These are phyloP conservation scores for Carcina quercana DNA, from an alignment of 2,888 invertebrate species.

Conservation along the genomic window DNA sequence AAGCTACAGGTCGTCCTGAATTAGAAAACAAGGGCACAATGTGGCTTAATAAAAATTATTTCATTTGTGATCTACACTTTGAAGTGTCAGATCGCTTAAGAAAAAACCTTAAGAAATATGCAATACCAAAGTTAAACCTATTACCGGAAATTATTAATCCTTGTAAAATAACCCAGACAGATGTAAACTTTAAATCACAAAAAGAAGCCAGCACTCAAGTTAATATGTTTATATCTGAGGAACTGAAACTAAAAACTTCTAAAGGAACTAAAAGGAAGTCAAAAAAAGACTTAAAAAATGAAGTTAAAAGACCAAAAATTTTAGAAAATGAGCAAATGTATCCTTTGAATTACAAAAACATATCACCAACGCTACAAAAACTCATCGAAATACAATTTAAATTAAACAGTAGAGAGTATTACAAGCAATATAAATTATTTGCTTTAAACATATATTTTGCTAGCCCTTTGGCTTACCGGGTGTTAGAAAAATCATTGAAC, in stretches of 20 bases:
- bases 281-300: neutral
- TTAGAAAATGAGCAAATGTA: conserved; percentile 1
- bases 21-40: neutral
- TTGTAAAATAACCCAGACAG: conserved; percentile 3
- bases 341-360: conserved; percentile 1
- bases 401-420: conserved; percentile 6
- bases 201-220: neutral
- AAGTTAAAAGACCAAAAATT: conserved; percentile 4
- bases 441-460: conserved; percentile 11
- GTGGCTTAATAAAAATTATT: neutral
- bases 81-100: neutral
- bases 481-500: conserved; percentile 4
- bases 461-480: conserved; percentile 10
- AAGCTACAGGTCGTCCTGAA: neutral
- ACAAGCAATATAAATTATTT: conserved; percentile 8
- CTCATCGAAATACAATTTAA: conserved; percentile 1
- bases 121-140: conserved; percentile 1
- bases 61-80: conserved; percentile 4
- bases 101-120: neutral
- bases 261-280: conserved; percentile 6
- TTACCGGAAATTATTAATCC: neutral
- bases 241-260: conserved; percentile 6
- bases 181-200: neutral
- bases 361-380: conserved; percentile 2
- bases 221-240: neutral